phyloP scores from a whole-genome alignment of 2,797 vertebrate species.

The Argya squamiceps region DNA sequence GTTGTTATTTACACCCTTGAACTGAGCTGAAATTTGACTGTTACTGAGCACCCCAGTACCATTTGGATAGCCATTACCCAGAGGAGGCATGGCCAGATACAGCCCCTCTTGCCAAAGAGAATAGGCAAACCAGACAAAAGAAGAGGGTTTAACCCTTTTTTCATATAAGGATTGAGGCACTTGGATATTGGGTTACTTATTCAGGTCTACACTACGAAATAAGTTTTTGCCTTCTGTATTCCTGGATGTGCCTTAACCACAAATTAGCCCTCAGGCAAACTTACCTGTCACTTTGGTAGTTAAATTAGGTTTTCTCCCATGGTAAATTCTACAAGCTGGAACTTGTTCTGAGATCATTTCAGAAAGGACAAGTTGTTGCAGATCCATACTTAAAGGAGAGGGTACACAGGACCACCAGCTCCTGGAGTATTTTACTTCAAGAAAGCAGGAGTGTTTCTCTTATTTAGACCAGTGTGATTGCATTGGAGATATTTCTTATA shows the following conservation, averaged over 20 bases:
- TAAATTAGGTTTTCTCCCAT: neutral
- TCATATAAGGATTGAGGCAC: neutral
- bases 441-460: neutral
- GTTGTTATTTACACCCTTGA: neutral
- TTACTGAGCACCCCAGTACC: neutral
- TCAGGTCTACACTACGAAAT: neutral
- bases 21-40: neutral
- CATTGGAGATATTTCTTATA: neutral
- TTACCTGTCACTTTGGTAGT: constrained; percentile 16
- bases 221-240: neutral
- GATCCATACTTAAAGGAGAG: neutral
- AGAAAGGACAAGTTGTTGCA: neutral
- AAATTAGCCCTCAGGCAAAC: constrained; percentile 25
- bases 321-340: constrained; percentile 17
- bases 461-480: neutral
- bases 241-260: constrained; percentile 13
- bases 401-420: neutral
- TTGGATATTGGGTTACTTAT: neutral
- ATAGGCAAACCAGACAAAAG: neutral
- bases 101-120: neutral
- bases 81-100: neutral
- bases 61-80: neutral
- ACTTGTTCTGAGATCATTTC: neutral
- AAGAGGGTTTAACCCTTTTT: neutral
- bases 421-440: neutral